Evolutionary conservation across 2,113 vertebrate genomes (phyloP).

Genomic region (Euleptes europaea): DNA sequence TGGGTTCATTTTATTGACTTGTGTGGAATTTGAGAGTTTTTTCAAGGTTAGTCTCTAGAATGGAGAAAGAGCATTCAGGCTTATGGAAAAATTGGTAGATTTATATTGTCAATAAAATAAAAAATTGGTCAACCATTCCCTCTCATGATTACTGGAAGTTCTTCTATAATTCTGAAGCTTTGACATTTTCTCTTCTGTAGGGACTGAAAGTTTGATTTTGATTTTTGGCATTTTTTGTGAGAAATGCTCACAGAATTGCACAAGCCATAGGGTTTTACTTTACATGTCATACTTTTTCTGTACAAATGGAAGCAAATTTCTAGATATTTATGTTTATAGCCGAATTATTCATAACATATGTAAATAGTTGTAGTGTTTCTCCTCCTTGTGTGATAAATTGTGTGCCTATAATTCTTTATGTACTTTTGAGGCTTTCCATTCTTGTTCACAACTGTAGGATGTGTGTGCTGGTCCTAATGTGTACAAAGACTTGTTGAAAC

Average conservation of each 20-base stretch:
- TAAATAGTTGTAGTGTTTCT: neutral
- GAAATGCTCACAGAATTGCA: neutral
- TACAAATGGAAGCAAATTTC: neutral
- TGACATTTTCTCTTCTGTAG: neutral
- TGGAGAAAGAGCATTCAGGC: neutral
- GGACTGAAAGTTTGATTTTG: neutral
- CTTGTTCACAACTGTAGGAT: conserved; percentile 61
- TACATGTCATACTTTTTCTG: neutral
- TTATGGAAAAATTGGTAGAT: neutral
- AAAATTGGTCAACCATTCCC: neutral
- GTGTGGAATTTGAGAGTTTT: neutral
- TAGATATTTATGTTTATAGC: neutral
- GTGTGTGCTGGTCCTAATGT: conserved; percentile 52
- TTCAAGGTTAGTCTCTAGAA: neutral
- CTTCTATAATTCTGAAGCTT: neutral
- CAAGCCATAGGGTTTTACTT: neutral
- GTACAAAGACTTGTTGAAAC: conserved; percentile 69
- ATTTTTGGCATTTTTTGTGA: neutral
- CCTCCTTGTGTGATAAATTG: neutral
- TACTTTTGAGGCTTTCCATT: conserved; percentile 2
- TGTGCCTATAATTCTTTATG: neutral
- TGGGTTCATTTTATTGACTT: neutral
- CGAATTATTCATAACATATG: neutral
- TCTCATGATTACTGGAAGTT: neutral
- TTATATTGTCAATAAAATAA: neutral